phyloP scores from a whole-genome alignment of 2,888 invertebrate species.

The Azorinus chamasolen region DNA sequence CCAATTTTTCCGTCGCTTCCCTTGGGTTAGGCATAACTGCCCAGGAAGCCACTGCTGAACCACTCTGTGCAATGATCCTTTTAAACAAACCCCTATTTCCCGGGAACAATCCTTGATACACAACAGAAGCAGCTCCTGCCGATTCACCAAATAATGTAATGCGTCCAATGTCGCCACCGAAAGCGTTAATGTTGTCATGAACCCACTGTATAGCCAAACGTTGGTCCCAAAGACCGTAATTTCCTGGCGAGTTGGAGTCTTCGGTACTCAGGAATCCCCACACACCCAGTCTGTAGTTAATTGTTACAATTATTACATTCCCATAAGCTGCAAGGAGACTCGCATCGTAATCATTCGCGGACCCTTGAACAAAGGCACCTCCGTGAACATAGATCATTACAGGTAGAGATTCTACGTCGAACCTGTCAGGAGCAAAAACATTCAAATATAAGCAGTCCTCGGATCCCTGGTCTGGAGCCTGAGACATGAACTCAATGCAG shows the following conservation, averaged over 20 bases:
- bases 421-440: conserved; percentile 40
- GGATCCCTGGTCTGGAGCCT: not conserved
- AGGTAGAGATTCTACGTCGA: conserved; percentile 23
- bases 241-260: conserved; percentile 34
- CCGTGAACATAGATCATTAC: conserved; percentile 60
- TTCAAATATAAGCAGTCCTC: conserved; percentile 55
- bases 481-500: conserved; percentile 24
- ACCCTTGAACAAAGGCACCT: conserved; percentile 43
- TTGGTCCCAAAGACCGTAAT: conserved; percentile 62
- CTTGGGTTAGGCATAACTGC: conserved; percentile 3
- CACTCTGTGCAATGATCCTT: conserved; percentile 40
- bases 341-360: conserved; percentile 4
- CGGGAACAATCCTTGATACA: conserved; percentile 50
- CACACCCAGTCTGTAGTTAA: conserved; percentile 53
- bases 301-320: conserved; percentile 33
- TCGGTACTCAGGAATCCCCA: conserved; percentile 47
- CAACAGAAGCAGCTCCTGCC: conserved; percentile 45
- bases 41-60: conserved; percentile 34
- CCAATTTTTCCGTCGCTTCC: conserved; percentile 7
- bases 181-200: conserved; percentile 47
- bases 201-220: conserved; percentile 59
- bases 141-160: conserved; percentile 60
- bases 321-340: conserved; percentile 3
- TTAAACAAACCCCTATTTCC: conserved; percentile 49
- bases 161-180: conserved; percentile 39